Conservation (phyloP, 2,113 vertebrate species). For the Blennius ocellaris region DNA sequence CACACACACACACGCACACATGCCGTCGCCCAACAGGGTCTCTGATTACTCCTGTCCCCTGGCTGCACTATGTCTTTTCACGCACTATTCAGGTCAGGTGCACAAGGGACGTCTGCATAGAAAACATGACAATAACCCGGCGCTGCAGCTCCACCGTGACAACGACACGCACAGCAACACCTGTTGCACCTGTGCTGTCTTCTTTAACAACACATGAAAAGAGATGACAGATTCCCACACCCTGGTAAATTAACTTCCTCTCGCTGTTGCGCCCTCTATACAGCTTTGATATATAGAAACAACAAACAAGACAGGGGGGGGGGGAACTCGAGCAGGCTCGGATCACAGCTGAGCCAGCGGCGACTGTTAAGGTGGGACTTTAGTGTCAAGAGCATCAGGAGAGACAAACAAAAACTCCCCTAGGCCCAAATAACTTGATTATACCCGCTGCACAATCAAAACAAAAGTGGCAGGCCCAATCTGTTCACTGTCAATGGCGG, state of each 20-base stretch:
- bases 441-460: conserved; percentile 81
- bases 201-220: conserved; percentile 61
- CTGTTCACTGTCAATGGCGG: conserved; percentile 82
- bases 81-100: conserved; percentile 65
- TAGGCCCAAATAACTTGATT: conserved; percentile 83
- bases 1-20: neutral
- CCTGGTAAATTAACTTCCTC: conserved; percentile 69
- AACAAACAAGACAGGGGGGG: conserved; percentile 47
- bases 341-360: conserved; percentile 67
- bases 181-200: conserved; percentile 74
- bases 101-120: conserved; percentile 59
- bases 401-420: conserved; percentile 75
- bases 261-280: conserved; percentile 46
- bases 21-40: conserved; percentile 51
- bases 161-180: conserved; percentile 72
- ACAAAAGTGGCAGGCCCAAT: conserved; percentile 83
- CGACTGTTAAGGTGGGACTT: conserved; percentile 70
- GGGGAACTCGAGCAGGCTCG: conserved; percentile 62
- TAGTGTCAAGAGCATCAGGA: conserved; percentile 76
- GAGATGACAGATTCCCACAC: conserved; percentile 74
- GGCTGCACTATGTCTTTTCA: conserved; percentile 48
- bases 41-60: conserved; percentile 72
- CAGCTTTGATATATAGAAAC: conserved; percentile 64
- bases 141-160: conserved; percentile 45
- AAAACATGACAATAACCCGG: conserved; percentile 70